Evolutionary conservation across 2,888 invertebrate genomes (phyloP).

Genomic region (Desoria tigrina): DNA sequence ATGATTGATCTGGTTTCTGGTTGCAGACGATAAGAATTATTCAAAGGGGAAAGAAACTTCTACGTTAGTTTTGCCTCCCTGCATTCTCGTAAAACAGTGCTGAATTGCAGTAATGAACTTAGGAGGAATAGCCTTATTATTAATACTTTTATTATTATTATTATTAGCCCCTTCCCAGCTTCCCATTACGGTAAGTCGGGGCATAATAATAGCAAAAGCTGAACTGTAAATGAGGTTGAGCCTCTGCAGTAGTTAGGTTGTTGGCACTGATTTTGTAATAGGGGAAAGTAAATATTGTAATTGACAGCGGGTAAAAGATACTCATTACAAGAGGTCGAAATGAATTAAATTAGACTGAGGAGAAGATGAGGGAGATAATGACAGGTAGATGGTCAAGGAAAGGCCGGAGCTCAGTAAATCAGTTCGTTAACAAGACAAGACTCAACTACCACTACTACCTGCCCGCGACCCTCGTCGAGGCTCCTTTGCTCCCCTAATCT

Average conservation of each 20-base stretch:
- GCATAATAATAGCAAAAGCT: too few relatives aligned
- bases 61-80: too few relatives aligned
- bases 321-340: slow-evolving; percentile 13
- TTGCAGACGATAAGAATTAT: too few relatives aligned
- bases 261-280: neutral
- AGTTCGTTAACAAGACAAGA: slow-evolving; percentile 24
- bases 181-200: too few relatives aligned
- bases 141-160: too few relatives aligned
- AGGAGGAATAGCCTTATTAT: too few relatives aligned
- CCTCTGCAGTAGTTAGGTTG: neutral
- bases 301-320: slow-evolving; percentile 19
- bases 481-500: slow-evolving; percentile 4
- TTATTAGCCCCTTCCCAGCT: too few relatives aligned
- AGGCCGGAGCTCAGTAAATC: slow-evolving; percentile 13
- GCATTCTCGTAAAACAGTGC: too few relatives aligned
- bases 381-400: slow-evolving; percentile 14
- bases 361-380: slow-evolving; percentile 18
- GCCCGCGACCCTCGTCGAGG: neutral
- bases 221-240: too few relatives aligned
- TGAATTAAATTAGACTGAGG: slow-evolving; percentile 20
- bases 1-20: too few relatives aligned
- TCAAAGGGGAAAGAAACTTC: too few relatives aligned
- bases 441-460: neutral
- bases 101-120: too few relatives aligned
- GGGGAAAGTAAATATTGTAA: slow-evolving; percentile 17